phyloP scores from a whole-genome alignment of 2,888 invertebrate genomes.

The Drepanosiphum platanoidis region DNA sequence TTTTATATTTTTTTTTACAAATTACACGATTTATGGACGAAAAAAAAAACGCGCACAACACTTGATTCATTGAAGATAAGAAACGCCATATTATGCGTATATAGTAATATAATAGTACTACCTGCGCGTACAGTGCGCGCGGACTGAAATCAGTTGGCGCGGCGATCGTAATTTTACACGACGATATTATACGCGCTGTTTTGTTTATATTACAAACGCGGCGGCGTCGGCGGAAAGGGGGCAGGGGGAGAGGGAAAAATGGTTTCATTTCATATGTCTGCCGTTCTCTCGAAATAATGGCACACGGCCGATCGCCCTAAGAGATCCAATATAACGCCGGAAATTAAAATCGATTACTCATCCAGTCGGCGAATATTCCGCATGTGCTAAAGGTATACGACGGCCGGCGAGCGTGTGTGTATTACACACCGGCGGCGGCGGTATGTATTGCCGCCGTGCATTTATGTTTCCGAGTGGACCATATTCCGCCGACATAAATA shows the following conservation, averaged over 20 bases:
- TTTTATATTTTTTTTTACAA: neutral
- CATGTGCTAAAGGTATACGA: neutral
- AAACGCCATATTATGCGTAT: neutral
- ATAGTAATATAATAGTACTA: no score
- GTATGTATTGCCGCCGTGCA: constrained; percentile 1
- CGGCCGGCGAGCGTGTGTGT: neutral
- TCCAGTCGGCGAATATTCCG: constrained; percentile 52
- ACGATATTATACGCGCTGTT: constrained; percentile 8
- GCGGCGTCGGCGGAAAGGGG: neutral
- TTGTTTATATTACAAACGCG: constrained; percentile 1
- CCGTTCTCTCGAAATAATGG: constrained; percentile 37
- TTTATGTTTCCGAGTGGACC: constrained; percentile 44
- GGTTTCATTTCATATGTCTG: constrained; percentile 52
- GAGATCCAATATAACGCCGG: constrained; percentile 59
- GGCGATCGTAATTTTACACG: neutral
- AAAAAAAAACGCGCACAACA: neutral
- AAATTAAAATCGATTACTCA: constrained; percentile 62
- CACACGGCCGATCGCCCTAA: constrained; percentile 48
- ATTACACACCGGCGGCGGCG: neutral
- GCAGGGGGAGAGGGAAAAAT: neutral
- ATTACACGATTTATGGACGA: neutral
- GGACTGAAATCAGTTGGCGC: neutral
- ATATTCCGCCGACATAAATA: no score
- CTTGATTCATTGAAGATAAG: neutral
- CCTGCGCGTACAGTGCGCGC: no score